Base-by-base conservation (phyloP, 2,113 vertebrate genomes). In the Pelecanoides urinatrix region DNA sequence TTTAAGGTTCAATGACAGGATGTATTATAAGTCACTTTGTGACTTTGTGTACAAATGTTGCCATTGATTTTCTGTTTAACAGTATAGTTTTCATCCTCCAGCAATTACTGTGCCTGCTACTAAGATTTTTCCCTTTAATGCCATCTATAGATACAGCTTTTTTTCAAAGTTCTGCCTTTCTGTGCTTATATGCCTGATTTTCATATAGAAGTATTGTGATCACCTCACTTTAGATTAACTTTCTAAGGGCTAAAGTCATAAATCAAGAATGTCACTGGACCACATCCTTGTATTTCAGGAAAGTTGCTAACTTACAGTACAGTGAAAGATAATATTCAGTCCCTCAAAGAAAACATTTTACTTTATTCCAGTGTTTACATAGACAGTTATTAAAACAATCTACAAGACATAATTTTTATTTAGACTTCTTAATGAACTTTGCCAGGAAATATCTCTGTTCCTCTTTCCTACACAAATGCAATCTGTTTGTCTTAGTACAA, bases 61-160 rank as follows among this genome's bases (percentile, higher is more conserved):
- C 14, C 9, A 95, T 92, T 82, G 89, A 92, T 95, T 94, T 95
- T 94, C 89, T 82, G 27, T 94, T 97, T 85, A 94, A 68, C 34
- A 56, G 7, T 27, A 44, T 77, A 91, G 45, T 75, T 76, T 91
- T 85, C 73, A 87, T 94, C 30, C 38, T 89, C 72, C 61, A 90
- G 83, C 86, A 92, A 95, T 81, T 94, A 59, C 23, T 44, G 16
- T 45, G 32, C 27, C 20, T 52, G 44, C 23, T 61, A 52, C 8
- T 81, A 66, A 11, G 40, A 5, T n/a, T 77, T 86, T 90, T 36
- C 16, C 25, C 19, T 63, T 87, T 86, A 81, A 74, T 40, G 14
- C 3, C 3, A 55, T 42, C 19, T 42, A 22, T 7, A 63, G 32
- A 49, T 55, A 50, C 13, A 45, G 6, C 3, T 45, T 73, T 42